phyloP scores from a whole-genome alignment of 2,888 invertebrate species.

The Drosophila greeni region DNA sequence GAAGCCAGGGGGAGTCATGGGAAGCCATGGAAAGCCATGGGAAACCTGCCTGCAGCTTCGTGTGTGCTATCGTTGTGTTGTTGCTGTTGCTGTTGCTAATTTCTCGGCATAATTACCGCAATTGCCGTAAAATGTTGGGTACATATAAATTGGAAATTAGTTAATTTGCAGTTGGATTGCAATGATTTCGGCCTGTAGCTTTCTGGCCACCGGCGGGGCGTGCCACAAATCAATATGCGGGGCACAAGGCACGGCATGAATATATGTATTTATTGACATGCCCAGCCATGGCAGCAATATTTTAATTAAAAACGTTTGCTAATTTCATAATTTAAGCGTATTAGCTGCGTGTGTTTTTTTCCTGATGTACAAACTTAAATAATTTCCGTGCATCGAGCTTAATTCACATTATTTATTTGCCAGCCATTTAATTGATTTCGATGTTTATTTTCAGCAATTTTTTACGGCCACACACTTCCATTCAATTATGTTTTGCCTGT shows the following conservation, averaged over 20 bases:
- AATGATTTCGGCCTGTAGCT: slow-evolving; percentile 16
- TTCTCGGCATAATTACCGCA: slow-evolving; percentile 39
- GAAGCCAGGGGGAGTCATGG: background rate
- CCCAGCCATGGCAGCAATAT: slow-evolving; percentile 31
- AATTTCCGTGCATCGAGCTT: slow-evolving; percentile 25
- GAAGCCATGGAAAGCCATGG: background rate
- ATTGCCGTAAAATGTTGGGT: slow-evolving; percentile 43
- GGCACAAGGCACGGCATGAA: slow-evolving; percentile 28
- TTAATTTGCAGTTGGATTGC: slow-evolving; percentile 52
- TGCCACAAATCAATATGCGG: slow-evolving; percentile 47
- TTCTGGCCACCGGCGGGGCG: slow-evolving; percentile 28
- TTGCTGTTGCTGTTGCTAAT: slow-evolving; percentile 20
- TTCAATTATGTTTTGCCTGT: slow-evolving; percentile 38
- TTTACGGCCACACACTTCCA: slow-evolving; percentile 21
- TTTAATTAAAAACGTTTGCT: slow-evolving; percentile 58
- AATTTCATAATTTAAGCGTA: slow-evolving; percentile 58
- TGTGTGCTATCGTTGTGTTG: background rate
- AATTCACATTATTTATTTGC: slow-evolving; percentile 46
- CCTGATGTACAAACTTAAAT: slow-evolving; percentile 19
- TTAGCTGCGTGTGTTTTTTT: slow-evolving; percentile 30
- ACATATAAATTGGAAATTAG: slow-evolving; percentile 58
- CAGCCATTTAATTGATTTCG: slow-evolving; percentile 47
- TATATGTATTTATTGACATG: slow-evolving; percentile 29
- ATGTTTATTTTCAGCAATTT: slow-evolving; percentile 39
- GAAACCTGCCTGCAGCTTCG: background rate